Conservation (phyloP, 1,140 invertebrate genomes). For the Chionoecetes opilio region DNA sequence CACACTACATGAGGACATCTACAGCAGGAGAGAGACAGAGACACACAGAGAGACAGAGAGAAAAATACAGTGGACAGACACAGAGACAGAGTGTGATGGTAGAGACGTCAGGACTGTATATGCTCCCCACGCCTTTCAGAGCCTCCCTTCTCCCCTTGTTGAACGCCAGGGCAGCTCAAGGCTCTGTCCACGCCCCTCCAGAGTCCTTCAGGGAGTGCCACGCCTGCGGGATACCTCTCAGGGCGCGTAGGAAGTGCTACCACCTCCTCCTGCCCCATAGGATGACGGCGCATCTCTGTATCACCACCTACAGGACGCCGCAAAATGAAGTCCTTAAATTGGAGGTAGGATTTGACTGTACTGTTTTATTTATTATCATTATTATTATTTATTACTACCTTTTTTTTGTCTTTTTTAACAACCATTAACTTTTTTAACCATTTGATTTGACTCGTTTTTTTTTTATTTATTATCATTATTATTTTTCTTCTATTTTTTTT, state of each 20-base stretch:
- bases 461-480: neutral
- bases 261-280: neutral
- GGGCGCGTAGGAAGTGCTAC: slow-evolving; percentile 44
- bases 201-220: slow-evolving; percentile 34
- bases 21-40: too few species aligned
- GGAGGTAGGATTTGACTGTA: slow-evolving; percentile 58
- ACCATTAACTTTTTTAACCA: neutral
- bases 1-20: neutral
- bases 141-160: neutral
- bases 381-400: too few species aligned
- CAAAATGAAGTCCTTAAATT: slow-evolving; percentile 70
- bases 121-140: neutral
- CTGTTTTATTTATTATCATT: too few species aligned
- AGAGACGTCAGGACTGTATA: too few species aligned
- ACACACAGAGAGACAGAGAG: too few species aligned
- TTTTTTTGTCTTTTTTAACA: too few species aligned
- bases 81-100: too few species aligned
- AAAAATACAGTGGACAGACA: too few species aligned
- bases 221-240: slow-evolving; percentile 54
- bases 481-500: neutral
- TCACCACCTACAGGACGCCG: slow-evolving; percentile 76
- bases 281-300: slow-evolving; percentile 75
- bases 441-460: neutral
- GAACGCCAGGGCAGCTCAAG: too few species aligned
- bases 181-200: neutral